Base-by-base conservation (phyloP, 1,140 invertebrate genomes). In the Drosophila novamexicana region DNA sequence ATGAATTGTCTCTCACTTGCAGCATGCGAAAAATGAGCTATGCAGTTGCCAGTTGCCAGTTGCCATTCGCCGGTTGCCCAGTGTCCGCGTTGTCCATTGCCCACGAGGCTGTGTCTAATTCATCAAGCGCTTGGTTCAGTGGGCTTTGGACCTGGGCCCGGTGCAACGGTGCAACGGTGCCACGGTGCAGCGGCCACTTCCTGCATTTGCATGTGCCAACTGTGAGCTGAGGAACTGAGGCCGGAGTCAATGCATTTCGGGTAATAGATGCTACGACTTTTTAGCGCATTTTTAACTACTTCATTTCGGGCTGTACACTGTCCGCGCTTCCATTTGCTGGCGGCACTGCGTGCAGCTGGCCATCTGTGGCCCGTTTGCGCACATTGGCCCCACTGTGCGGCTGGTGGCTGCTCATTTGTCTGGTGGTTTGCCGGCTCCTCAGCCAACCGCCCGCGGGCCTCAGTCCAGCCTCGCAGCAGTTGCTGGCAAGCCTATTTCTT, bases 1-100 rank as follows among this genome's bases (percentile, higher is more conserved):
- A 90, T 90, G 88, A 90, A 84, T 90, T 90, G 73, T 89, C 77
- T 88, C 69, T 79, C 69, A 58, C 44, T 73, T 44, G 56, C 50
- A 50, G 44, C 67, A 71, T 58, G 59, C 68, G 53, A 71, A 75
- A 75, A 75, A 75, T 75, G 59, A 75, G 73, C 73, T 65, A 64
- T 69, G 63, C 70, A 57, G 62, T 45, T 64, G 50, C 14, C 47
- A 10, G 14, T 54, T 64, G 47, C 66, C 36, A 32, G 22, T 8
- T 3, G 10, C 54, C 54, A 1, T 0, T 14, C 1, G 16, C 18
- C 9, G 50, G 32, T 42, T 39, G 37, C 36, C 47, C 39, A 50
- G 49, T 70, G 57, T 53, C 45, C 53, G 18, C 16, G 72, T 61
- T 80, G 52, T 54, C 75, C 67, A 56, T 73, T 83, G 80, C 63